Evolutionary conservation across 2,797 vertebrate species (phyloP).

Genomic region (Rhadinocentrus ornatus): DNA sequence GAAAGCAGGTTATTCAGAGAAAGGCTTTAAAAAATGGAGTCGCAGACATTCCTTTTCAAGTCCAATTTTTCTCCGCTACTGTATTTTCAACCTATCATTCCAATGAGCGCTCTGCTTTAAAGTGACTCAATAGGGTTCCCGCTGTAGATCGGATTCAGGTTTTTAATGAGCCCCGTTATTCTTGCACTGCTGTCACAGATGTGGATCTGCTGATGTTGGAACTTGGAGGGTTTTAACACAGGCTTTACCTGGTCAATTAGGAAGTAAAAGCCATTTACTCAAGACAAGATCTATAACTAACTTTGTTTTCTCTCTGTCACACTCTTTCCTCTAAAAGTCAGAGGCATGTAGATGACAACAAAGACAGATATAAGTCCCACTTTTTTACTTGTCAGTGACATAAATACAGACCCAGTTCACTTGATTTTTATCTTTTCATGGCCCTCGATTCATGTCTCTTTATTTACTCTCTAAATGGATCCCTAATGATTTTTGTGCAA

Average conservation of each 20-base stretch:
- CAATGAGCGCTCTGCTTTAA: conserved; percentile 70
- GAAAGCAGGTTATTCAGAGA: conserved; percentile 77
- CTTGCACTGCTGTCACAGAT: conserved; percentile 74
- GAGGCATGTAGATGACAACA: conserved; percentile 43
- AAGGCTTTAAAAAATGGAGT: conserved; percentile 72
- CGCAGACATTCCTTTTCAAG: conserved; percentile 78
- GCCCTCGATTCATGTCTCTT: conserved; percentile 13
- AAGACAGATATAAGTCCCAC: conserved; percentile 19
- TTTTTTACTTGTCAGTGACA: conserved; percentile 12
- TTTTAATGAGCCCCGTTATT: conserved; percentile 82
- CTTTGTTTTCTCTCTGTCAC: conserved; percentile 46
- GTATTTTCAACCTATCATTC: conserved; percentile 80
- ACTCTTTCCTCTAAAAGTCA: conserved; percentile 24
- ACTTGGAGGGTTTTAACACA: conserved; percentile 69
- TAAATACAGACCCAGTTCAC: conserved; percentile 8
- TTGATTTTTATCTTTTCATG: conserved; percentile 37
- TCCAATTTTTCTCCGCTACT: conserved; percentile 76
- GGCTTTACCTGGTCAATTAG: conserved; percentile 77
- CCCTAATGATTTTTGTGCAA: conserved; percentile 14
- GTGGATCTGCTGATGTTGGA: conserved; percentile 65
- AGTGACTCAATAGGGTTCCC: conserved; percentile 75
- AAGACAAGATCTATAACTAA: conserved; percentile 27
- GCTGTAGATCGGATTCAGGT: conserved; percentile 68
- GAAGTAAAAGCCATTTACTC: conserved; percentile 58
- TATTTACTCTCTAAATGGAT: conserved; percentile 21